These are phyloP conservation scores for Mus minutoides DNA, from an alignment of 2,797 vertebrate species.

Conservation along the genomic window DNA sequence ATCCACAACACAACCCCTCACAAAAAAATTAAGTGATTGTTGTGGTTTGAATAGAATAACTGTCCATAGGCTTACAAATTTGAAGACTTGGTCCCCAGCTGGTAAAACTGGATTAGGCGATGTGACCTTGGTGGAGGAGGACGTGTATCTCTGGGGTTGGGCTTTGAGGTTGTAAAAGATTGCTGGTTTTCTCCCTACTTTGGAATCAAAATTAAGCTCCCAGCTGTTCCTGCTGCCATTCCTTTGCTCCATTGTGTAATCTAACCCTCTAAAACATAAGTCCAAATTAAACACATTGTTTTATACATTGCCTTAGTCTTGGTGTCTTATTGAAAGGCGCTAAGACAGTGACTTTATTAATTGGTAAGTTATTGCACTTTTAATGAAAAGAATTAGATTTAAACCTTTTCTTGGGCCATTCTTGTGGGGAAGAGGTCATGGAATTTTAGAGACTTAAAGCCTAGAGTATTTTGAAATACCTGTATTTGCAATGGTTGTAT, in stretches of 20 bases:
- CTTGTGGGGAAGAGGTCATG: not conserved
- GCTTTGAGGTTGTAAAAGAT: not conserved
- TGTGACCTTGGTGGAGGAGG: too few species aligned
- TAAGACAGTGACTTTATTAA: not conserved
- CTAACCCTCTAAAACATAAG: not conserved
- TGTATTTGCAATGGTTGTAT: not conserved
- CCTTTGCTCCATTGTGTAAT: not conserved
- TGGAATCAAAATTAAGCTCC: not conserved
- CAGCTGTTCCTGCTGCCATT: not conserved
- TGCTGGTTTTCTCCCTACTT: not conserved
- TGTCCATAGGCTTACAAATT: not conserved
- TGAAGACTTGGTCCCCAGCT: not conserved
- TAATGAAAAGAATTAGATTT: constrained; percentile 10
- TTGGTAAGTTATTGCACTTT: not conserved
- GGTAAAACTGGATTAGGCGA: not conserved
- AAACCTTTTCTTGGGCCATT: not conserved
- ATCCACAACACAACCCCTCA: not conserved
- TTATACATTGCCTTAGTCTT: not conserved
- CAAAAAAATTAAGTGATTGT: not conserved
- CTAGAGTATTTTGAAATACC: not conserved
- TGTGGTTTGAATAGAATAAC: not conserved
- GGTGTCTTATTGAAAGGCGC: not conserved
- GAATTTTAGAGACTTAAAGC: constrained; percentile 36
- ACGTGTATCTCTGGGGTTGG: not conserved
- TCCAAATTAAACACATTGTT: not conserved